A percentile compares a stretch with the other conserved stretches of the same genome.
Evolutionary conservation across 2,113 vertebrate genomes (phyloP).

Genomic region (Columba janthina): DNA sequence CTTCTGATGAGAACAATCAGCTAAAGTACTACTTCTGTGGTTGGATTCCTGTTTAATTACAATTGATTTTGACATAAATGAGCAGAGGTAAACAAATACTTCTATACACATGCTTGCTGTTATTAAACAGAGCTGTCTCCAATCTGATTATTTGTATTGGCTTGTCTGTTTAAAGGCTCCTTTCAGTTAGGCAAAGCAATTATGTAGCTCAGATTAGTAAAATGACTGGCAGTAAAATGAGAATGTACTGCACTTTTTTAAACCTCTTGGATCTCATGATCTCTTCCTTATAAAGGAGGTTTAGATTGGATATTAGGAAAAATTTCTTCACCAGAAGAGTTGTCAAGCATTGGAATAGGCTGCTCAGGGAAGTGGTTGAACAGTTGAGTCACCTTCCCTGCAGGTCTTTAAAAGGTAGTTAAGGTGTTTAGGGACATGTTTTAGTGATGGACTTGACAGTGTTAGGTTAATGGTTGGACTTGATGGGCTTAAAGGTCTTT

Average conservation of each 20-base stretch:
- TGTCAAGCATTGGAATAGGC: no score
- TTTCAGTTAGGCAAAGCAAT: slow-evolving; percentile 60
- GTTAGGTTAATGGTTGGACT: no score
- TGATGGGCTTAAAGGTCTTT: no score
- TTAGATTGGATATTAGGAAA: no score
- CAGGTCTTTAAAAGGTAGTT: no score
- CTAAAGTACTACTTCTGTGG: slow-evolving; percentile 40
- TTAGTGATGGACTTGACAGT: no score
- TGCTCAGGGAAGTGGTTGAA: no score
- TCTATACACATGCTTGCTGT: slow-evolving; percentile 46
- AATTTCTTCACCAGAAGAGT: no score
- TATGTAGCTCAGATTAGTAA: slow-evolving; percentile 63
- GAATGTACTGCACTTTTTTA: slow-evolving; percentile 24
- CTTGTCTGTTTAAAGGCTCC: slow-evolving; percentile 48
- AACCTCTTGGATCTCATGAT: not conserved
- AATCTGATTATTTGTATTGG: slow-evolving; percentile 61
- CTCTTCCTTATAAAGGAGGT: not conserved
- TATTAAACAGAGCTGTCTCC: slow-evolving; percentile 62
- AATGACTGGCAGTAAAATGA: slow-evolving; percentile 57
- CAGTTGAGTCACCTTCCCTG: no score
- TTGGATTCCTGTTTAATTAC: slow-evolving; percentile 68
- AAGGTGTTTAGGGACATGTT: no score
- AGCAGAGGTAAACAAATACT: slow-evolving; percentile 68
- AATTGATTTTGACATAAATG: slow-evolving; percentile 74
- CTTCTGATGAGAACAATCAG: slow-evolving; percentile 62